Evolutionary conservation across 2,797 vertebrate species (phyloP).

Genomic region (Poecilia wingei): DNA sequence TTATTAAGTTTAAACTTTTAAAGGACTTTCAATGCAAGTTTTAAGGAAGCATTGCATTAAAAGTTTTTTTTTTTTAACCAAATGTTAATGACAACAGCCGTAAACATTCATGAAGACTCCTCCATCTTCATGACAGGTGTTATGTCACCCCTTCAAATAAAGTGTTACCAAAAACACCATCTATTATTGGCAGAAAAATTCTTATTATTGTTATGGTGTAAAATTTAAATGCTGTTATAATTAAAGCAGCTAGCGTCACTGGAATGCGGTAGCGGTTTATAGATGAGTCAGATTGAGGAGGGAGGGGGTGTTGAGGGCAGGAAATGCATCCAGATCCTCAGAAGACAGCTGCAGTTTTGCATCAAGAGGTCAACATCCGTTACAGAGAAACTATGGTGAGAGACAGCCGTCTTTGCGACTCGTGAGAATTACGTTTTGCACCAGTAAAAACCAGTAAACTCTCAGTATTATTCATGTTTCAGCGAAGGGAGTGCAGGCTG

Average conservation of each 20-base stretch:
- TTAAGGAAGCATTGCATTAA: too few species aligned
- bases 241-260: neutral
- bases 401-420: slow-evolving; percentile 10
- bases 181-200: neutral
- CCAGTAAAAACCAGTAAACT: slow-evolving; percentile 8
- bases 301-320: slow-evolving; percentile 24
- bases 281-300: slow-evolving; percentile 15
- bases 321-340: slow-evolving; percentile 38
- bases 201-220: neutral
- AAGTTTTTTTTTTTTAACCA: too few species aligned
- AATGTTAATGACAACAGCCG: too few species aligned
- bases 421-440: neutral
- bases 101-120: too few species aligned
- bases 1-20: too few species aligned
- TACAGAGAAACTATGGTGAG: slow-evolving; percentile 20
- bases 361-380: slow-evolving; percentile 32
- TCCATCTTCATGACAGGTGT: too few species aligned
- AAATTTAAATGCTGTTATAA: neutral
- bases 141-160: too few species aligned
- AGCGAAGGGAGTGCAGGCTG: neutral
- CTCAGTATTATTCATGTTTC: slow-evolving; percentile 21
- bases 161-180: neutral
- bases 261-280: slow-evolving; percentile 4
- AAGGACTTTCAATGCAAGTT: too few species aligned
- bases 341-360: slow-evolving; percentile 55